A percentile compares a stretch with the other conserved stretches of the same genome.
Conservation (phyloP, 2,797 vertebrate species). For the Telmatherina bonti region DNA sequence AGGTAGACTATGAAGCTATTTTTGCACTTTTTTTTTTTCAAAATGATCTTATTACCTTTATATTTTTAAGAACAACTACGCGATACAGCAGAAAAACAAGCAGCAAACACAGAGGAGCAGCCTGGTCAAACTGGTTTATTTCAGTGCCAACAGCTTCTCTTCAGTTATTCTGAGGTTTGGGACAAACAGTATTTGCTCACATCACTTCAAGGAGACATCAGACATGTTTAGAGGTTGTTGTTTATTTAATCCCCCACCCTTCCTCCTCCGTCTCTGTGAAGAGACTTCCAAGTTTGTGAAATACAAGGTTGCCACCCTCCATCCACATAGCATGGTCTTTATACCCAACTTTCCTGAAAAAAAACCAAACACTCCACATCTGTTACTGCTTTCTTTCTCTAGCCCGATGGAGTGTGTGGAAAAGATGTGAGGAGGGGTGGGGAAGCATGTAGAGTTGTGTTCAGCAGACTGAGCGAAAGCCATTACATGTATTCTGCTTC, state of each 20-base stretch:
- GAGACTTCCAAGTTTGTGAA: constrained; percentile 74
- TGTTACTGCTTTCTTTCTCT: constrained; percentile 78
- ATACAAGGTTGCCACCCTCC: constrained; percentile 63
- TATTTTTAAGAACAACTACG: background rate
- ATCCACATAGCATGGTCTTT: constrained; percentile 77
- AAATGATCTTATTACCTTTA: background rate
- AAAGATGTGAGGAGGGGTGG: constrained; percentile 18
- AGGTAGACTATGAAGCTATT: background rate
- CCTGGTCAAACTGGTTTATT: constrained; percentile 16
- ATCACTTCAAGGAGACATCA: constrained; percentile 63
- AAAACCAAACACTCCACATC: constrained; percentile 69
- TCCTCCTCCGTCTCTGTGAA: constrained; percentile 69
- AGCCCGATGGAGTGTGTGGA: constrained; percentile 53
- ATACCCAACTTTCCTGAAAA: constrained; percentile 42
- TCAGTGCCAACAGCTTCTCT: constrained; percentile 19
- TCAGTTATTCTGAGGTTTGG: constrained; percentile 17
- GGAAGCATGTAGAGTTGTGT: background rate
- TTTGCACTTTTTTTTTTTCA: background rate
- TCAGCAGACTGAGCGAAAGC: background rate
- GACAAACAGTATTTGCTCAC: constrained; percentile 59
- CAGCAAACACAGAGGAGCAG: background rate
- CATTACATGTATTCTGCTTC: background rate
- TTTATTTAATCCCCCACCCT: constrained; percentile 67
- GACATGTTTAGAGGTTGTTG: constrained; percentile 56
- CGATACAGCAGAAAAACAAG: background rate